phyloP scores from a whole-genome alignment of 53 echinoderm and acorn worm genomes.

The Echinometra lucunter region DNA sequence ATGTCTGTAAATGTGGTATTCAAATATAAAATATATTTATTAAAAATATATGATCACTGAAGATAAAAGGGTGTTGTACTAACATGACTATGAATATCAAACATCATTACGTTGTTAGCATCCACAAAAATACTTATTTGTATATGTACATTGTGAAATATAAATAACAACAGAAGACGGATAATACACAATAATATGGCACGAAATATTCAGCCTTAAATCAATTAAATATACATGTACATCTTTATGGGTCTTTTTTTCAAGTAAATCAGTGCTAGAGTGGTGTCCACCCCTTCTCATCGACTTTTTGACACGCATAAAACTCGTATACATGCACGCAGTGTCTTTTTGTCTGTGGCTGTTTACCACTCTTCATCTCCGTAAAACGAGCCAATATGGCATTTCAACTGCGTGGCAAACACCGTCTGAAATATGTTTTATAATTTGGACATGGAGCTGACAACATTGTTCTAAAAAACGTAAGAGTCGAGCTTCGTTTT shows the following conservation, averaged over 20 bases:
- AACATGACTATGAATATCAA: neutral
- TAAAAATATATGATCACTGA: neutral
- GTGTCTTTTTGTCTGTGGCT: neutral
- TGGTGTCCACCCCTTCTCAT: neutral
- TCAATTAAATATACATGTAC: conserved; percentile 14
- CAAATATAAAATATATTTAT: neutral
- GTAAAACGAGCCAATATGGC: neutral
- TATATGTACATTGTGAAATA: conserved; percentile 62
- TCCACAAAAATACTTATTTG: conserved; percentile 36
- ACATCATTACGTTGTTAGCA: conserved; percentile 9
- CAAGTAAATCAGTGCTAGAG: neutral
- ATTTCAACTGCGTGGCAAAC: neutral
- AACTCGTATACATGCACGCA: neutral
- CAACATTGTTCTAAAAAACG: neutral
- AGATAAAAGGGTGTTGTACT: neutral
- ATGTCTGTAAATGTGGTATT: neutral
- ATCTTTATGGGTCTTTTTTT: neutral
- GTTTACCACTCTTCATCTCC: neutral
- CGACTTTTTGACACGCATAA: neutral
- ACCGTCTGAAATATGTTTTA: neutral
- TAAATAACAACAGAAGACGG: conserved; percentile 58
- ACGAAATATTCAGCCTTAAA: conserved; percentile 53
- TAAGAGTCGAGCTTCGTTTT: neutral
- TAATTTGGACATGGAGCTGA: neutral
- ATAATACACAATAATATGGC: conserved; percentile 56